Base-by-base conservation (phyloP, 2,113 vertebrate species). In the Misgurnus mizolepis region DNA sequence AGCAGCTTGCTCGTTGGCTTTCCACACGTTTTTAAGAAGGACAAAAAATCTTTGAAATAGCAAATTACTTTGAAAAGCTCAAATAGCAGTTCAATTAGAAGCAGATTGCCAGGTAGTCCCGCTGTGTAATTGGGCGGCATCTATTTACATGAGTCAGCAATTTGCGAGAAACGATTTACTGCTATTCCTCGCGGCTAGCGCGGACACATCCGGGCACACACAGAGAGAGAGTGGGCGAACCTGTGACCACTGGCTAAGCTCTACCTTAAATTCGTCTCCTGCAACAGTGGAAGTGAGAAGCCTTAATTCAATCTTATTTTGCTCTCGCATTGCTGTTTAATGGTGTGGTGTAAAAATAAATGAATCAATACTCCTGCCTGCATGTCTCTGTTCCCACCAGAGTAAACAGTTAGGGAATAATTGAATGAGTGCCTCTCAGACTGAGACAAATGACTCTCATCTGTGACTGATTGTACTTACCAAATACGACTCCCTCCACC, bases 391-490 rank as follows among this genome's bases (percentile, higher is more conserved):
- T 79, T 84, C 86, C 76, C 76, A 78, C 80, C 79, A 85, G 86
- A 89, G 88, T 87, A 90, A 92, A 89, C 88, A 89, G 85, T 90
- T 89, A 86, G 75, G 87, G 87, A 90, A 88, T 90, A 91, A 92
- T 88, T 90, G 90, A 93, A 91, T 83, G 86, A 90, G 83, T 89
- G 83, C 83, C 86, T 79, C 86, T 88, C 86, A 56, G 89, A 92
- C 89, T 89, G 90, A 93, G 89, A 93, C 89, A 91, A 93, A 93
- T 89, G 87, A 91, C 90, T 91, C 85, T 87, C 85, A 88, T 91
- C 88, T 90, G 87, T 88, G 87, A 92, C 88, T 89, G 91, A 93
- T 90, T 92, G 87, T 88, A 87, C 88, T 83, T 76, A 84, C 45
- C 86, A 81, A 83, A 83, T 43, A 40, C 73, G 27, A 50, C 10